A percentile compares a stretch with the other conserved stretches of the same genome.
Conservation (phyloP, 1,140 invertebrate species). For the Lethrus apterus region DNA sequence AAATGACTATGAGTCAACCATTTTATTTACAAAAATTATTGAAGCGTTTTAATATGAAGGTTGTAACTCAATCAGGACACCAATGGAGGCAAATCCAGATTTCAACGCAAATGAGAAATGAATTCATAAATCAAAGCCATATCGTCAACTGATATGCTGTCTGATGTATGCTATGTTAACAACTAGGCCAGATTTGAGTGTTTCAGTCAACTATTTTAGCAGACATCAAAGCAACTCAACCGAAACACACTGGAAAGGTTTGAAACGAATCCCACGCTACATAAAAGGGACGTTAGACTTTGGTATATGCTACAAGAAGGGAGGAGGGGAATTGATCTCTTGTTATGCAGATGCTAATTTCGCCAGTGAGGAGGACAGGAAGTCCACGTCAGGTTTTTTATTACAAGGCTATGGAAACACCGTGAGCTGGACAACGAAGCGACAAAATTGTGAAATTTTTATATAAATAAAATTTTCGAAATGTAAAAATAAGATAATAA, state of each 20-base stretch:
- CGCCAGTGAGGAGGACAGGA: constrained; percentile 32
- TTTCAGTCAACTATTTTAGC: constrained; percentile 11
- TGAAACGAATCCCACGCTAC: constrained; percentile 16
- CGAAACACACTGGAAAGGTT: constrained; percentile 4
- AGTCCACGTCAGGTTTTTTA: constrained; percentile 37
- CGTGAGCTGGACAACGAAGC: constrained; percentile 16
- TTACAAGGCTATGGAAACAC: constrained; percentile 23
- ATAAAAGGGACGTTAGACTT: constrained; percentile 14
- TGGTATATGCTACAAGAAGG: constrained; percentile 11
- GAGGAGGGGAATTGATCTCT: constrained; percentile 19
- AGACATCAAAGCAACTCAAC: constrained; percentile 5
- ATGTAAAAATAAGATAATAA: no score
- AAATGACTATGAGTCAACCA: no score
- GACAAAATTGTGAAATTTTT: constrained; percentile 19
- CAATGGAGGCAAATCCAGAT: no score
- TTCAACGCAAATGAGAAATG: background rate
- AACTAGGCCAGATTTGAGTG: constrained; percentile 14
- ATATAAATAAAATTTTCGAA: no score
- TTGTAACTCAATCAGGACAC: no score
- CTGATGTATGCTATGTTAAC: constrained; percentile 15
- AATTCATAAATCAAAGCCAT: background rate
- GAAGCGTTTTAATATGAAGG: no score
- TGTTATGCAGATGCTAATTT: constrained; percentile 42
- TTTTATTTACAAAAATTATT: no score
- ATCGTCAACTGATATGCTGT: constrained; percentile 11